Conservation (phyloP, 53 echinoderm and acorn worm genomes). For the Luidia sarsii region DNA sequence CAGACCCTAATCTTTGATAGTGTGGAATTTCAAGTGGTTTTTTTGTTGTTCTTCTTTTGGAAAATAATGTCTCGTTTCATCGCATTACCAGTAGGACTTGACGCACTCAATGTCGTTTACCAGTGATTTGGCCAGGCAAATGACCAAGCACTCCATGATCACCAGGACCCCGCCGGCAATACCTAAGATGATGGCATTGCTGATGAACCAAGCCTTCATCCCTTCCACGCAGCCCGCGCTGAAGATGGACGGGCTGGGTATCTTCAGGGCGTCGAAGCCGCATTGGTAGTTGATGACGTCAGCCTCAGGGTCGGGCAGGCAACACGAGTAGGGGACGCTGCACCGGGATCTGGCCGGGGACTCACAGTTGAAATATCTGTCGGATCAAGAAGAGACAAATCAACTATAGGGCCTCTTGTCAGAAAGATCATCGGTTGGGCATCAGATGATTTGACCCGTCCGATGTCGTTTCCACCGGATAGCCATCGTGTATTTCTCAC, state of each 20-base stretch:
- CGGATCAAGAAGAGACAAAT: neutral
- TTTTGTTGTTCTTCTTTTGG: no score
- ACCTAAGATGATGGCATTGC: constrained; percentile 78
- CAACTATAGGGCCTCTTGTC: no score
- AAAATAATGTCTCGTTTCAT: no score
- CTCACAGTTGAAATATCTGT: constrained; percentile 82
- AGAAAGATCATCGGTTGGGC: no score
- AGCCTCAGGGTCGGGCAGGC: constrained; percentile 42
- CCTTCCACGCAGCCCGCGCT: constrained; percentile 76
- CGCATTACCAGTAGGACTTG: constrained; percentile 85
- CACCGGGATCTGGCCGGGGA: constrained; percentile 74
- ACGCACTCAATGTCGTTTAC: constrained; percentile 80
- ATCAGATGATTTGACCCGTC: no score
- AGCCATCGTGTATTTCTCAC: no score
- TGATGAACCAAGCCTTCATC: constrained; percentile 80
- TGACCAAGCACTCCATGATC: constrained; percentile 75
- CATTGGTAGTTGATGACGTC: constrained; percentile 93
- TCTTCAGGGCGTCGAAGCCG: constrained; percentile 68
- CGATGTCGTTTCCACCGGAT: no score
- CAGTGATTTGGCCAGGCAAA: constrained; percentile 77
- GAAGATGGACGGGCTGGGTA: constrained; percentile 21
- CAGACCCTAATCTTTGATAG: no score
- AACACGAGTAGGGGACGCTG: constrained; percentile 94
- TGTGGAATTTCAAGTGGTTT: no score
- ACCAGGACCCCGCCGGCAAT: constrained; percentile 69